Conservation (phyloP, 2,888 invertebrate genomes). For the Cenopis cana region DNA sequence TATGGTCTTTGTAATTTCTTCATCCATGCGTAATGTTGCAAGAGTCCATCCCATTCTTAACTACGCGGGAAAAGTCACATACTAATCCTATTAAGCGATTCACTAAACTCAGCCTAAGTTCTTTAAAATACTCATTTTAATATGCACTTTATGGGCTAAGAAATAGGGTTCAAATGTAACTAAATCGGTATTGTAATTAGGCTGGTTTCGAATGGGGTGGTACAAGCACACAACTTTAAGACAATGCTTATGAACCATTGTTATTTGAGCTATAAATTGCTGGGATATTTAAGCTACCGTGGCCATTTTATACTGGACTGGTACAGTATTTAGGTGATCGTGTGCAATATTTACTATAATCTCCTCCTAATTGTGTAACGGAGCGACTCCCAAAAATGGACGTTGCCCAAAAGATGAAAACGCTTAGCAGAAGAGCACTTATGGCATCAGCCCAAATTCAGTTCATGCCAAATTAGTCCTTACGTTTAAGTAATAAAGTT, state of each 20-base stretch:
- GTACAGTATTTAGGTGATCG: slow-evolving; percentile 2
- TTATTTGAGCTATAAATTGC: neutral
- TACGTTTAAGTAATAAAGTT: neutral
- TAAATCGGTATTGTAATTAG: neutral
- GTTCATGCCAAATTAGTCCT: neutral
- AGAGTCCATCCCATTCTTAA: neutral
- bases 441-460: neutral
- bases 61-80: slow-evolving; percentile 34
- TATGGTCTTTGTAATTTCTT: slow-evolving; percentile 10
- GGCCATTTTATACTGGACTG: slow-evolving; percentile 21
- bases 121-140: neutral
- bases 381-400: slow-evolving; percentile 16
- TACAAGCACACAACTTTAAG: slow-evolving; percentile 25
- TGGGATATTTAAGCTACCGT: neutral
- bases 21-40: slow-evolving; percentile 19
- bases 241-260: slow-evolving; percentile 9
- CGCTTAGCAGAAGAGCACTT: slow-evolving; percentile 2
- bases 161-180: neutral
- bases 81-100: slow-evolving; percentile 21
- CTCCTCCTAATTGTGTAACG: slow-evolving; percentile 21
- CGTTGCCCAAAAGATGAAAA: slow-evolving; percentile 14
- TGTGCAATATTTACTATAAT: slow-evolving; percentile 33
- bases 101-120: neutral
- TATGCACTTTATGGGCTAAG: neutral
- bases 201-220: neutral